These are phyloP conservation scores for Xerus rutilus DNA, from an alignment of 2,797 vertebrate genomes.

Conservation along the genomic window DNA sequence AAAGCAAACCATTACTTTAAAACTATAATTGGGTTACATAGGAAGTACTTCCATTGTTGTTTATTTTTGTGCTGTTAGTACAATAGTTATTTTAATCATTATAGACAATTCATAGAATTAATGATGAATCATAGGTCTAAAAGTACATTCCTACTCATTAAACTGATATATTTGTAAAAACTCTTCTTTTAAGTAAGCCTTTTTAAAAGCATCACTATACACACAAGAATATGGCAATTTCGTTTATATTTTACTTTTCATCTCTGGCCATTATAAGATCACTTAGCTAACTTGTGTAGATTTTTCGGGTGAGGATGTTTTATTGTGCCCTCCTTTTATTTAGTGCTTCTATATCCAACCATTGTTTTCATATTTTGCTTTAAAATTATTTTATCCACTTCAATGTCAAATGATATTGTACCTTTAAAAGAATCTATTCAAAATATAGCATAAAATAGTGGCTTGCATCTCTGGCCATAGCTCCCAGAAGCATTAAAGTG, in stretches of 20 bases:
- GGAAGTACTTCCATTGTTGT: neutral
- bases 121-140: constrained; percentile 1
- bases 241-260: constrained; percentile 50
- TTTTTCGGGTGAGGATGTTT: constrained; percentile 17
- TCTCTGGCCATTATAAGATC: neutral
- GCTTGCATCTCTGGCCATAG: constrained; percentile 57
- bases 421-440: constrained; percentile 68
- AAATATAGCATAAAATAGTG: constrained; percentile 76
- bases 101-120: constrained; percentile 17
- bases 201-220: constrained; percentile 48
- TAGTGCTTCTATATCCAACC: constrained; percentile 69
- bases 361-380: constrained; percentile 77
- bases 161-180: neutral
- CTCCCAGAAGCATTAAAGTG: constrained; percentile 82
- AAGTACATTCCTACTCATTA: neutral
- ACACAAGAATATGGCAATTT: neutral
- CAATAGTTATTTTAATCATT: neutral
- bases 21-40: neutral
- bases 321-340: constrained; percentile 14
- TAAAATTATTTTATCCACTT: constrained; percentile 78
- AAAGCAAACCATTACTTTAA: constrained; percentile 37
- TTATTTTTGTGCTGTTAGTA: constrained; percentile 10
- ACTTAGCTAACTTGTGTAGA: constrained; percentile 48
- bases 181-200: constrained; percentile 25
- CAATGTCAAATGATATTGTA: constrained; percentile 78